Base-by-base conservation (phyloP, 2,888 invertebrate species). In the Spilarctia lutea region DNA sequence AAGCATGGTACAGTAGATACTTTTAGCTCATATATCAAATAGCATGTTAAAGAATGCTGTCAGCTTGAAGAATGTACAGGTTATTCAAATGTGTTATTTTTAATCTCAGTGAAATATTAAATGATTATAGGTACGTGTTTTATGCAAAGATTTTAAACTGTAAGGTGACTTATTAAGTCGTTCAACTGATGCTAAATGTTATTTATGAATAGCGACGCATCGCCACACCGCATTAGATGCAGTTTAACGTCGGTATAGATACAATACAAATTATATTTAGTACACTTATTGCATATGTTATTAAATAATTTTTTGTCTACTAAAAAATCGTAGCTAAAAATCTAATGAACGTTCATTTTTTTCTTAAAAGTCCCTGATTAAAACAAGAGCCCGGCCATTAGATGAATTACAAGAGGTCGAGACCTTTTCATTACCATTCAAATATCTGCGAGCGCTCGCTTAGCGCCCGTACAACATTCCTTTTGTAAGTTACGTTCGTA, bases 381-480 rank as follows among this genome's bases (percentile, higher is more conserved):
- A 72, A 66, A 72, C 30, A 39, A 52, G 52, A 27, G 39, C 48
- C n/a, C 6, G 10, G 3, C 13, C 66, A 66, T 52, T 27, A 30
- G 65, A 66, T 52, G 52, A 66, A 72, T 72, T 48, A 66, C 52
- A 52, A 67, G 13, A 39, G 65, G 39, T 24, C 65, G 65, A 65
- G 52, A 66, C 56, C 66, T 72, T 48, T 72, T 72, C 33, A 66
- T 72, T 72, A 66, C 52, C 33, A 66, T 72, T 72, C 39, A 65
- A 71, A 48, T 71, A 30, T 48, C 45, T 68, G 16, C 18, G 7
- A 24, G 52, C 52, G 27, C 39, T 72, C 52, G 20, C 52, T 39
- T 56, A 66, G 3, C 52, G 52, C 20, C n/a, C n/a, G 66, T 39
- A n/a, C 27, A 20, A 45, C 56, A 45, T 72, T 39, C 56, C 56